Conservation (phyloP, 2,797 vertebrate genomes). For the Schizothorax lantsangensis region DNA sequence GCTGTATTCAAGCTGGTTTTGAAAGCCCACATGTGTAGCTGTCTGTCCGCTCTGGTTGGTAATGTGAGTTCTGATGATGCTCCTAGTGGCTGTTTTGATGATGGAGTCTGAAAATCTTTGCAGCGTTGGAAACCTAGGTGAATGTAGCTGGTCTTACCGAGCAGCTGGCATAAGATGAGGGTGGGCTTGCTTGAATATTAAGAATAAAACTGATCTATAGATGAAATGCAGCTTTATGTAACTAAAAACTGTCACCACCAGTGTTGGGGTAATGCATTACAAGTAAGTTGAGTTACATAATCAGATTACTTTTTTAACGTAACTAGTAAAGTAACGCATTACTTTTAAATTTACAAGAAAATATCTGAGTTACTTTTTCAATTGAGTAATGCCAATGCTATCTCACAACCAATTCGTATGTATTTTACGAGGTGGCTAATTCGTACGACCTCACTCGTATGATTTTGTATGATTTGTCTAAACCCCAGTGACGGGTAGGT, state of each 20-base stretch:
- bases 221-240: neutral
- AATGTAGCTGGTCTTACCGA: conserved; percentile 16
- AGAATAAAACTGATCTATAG: neutral
- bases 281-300: neutral
- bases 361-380: neutral
- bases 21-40: conserved; percentile 6
- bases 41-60: neutral
- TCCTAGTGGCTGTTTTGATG: conserved; percentile 8
- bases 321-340: neutral
- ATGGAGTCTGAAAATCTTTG: neutral
- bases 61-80: conserved; percentile 5
- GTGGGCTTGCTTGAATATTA: neutral
- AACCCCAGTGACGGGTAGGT: no score
- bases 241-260: neutral
- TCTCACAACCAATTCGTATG: no score
- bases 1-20: neutral
- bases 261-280: neutral
- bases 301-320: neutral
- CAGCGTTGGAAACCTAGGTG: neutral
- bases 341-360: neutral
- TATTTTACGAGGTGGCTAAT: no score
- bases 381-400: neutral
- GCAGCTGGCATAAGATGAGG: neutral
- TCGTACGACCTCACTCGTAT: no score
- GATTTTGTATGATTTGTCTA: no score